Evolutionary conservation across 2,797 vertebrate species (phyloP).

Genomic region (Zenarchopterus dispar): DNA sequence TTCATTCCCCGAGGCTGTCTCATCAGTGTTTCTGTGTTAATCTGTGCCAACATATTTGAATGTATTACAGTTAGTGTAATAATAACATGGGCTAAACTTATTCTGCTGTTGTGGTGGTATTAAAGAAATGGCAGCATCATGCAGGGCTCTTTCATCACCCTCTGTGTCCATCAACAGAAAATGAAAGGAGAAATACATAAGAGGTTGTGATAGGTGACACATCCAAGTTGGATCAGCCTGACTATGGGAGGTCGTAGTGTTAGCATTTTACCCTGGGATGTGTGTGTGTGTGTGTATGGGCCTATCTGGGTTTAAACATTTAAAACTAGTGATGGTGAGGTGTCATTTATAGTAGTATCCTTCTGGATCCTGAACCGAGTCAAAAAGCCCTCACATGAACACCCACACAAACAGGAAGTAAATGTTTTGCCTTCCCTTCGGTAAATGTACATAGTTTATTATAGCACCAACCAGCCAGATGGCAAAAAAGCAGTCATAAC

Average conservation of each 20-base stretch:
- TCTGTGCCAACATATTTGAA: constrained; percentile 44
- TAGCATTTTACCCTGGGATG: constrained; percentile 42
- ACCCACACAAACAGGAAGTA: too few relatives aligned
- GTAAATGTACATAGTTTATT: background rate
- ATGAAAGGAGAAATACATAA: background rate
- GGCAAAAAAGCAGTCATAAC: background rate
- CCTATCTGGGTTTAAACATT: too few relatives aligned
- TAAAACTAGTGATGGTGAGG: too few relatives aligned
- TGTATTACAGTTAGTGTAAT: constrained; percentile 42
- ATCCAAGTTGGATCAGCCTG: constrained; percentile 53
- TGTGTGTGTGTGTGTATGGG: constrained; percentile 29
- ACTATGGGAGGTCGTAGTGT: constrained; percentile 47
- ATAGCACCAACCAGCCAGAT: background rate
- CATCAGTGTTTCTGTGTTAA: constrained; percentile 32
- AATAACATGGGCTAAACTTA: constrained; percentile 42
- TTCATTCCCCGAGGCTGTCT: constrained; percentile 21
- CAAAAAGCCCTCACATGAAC: too few relatives aligned
- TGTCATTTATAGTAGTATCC: too few relatives aligned
- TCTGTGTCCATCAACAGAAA: constrained; percentile 21
- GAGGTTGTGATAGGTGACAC: background rate
- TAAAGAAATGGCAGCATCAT: constrained; percentile 19
- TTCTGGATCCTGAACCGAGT: too few relatives aligned
- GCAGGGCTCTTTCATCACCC: constrained; percentile 7
- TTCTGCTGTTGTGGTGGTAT: constrained; percentile 18
- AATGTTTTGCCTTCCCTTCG: too few relatives aligned